Conservation (phyloP, 2,797 vertebrate species). For the Megaceryle alcyon region DNA sequence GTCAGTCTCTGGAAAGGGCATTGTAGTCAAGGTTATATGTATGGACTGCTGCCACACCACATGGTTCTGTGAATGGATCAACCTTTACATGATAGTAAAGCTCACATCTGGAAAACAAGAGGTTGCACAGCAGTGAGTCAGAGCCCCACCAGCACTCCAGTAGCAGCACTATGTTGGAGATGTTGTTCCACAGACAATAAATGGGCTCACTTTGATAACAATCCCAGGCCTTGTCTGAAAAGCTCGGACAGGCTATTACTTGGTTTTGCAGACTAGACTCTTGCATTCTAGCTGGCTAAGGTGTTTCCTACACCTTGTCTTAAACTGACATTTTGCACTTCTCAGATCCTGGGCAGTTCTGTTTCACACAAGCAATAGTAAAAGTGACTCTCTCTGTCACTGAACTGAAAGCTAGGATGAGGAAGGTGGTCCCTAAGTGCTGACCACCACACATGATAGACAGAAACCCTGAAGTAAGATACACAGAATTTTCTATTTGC, state of each 20-base stretch:
- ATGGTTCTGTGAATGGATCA: constrained; percentile 17
- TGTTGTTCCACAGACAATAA: neutral
- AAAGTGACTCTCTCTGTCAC: neutral
- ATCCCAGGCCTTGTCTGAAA: neutral
- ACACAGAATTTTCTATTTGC: neutral
- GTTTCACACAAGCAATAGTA: neutral
- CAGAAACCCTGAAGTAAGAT: neutral
- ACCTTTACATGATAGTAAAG: neutral
- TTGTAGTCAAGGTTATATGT: neutral
- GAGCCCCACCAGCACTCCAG: neutral
- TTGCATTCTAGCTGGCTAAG: neutral
- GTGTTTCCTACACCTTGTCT: neutral
- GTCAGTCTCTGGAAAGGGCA: constrained; percentile 25
- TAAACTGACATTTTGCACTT: neutral
- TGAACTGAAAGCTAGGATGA: neutral
- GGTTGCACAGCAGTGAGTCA: neutral
- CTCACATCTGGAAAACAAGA: neutral
- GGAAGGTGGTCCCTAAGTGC: neutral
- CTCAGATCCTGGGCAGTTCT: neutral
- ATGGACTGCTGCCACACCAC: neutral
- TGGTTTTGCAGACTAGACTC: neutral
- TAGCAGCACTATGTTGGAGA: neutral
- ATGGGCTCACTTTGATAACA: neutral
- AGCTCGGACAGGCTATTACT: neutral
- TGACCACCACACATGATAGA: neutral